Base-by-base conservation (phyloP, 2,888 invertebrate species). In the Sclerodermus sp. region DNA sequence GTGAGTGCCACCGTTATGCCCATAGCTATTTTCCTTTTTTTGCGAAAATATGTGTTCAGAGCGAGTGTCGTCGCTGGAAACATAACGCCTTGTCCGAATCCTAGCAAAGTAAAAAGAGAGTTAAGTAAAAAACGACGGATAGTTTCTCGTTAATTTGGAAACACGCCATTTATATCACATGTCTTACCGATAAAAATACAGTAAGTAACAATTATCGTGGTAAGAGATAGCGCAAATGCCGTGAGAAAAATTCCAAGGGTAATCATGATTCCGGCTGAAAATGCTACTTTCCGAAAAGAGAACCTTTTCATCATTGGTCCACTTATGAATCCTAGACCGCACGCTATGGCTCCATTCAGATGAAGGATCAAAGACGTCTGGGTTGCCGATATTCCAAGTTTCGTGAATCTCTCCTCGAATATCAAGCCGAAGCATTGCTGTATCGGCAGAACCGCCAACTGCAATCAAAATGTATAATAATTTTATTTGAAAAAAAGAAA, bases 11-110 rank as follows among this genome's bases (percentile, higher is more conserved):
- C 77, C 9, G 79, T 76, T 15, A 81, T 66, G 34, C 81, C 81
- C 59, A 81, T 75, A 1, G 82, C 82, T 46, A 81, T 57, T 23
- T 80, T 80, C 41, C 82, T 74, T 60, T 75, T 78, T 60, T 79
- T 75, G 42, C 78, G 77, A 62, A 82, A 82, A 54, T 82, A 82
- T 1, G 80, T 76, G 55, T 81, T 82, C 29, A 80, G 67, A 0
- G 82, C 81, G 41, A 82, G 63, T 54, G 75, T 79, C 32, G 79
- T 79, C 3, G 81, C 78, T 16, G 81, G 79, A 64, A 78, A 76
- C 37, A 79, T 57, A 34, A 81, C 76, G 29, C 79, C 79, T 55
- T 79, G 79, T 1, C 82, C 82, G 32, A 79, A 52, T 37, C 82
- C 82, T 82, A 63, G 15, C 10, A 15, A 38, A n/a, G 13, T 12